Evolutionary conservation across 2,797 vertebrate genomes (phyloP), one percentile per base, ranked within the genome.

Genomic region (Sebastolobus altivelis): DNA sequence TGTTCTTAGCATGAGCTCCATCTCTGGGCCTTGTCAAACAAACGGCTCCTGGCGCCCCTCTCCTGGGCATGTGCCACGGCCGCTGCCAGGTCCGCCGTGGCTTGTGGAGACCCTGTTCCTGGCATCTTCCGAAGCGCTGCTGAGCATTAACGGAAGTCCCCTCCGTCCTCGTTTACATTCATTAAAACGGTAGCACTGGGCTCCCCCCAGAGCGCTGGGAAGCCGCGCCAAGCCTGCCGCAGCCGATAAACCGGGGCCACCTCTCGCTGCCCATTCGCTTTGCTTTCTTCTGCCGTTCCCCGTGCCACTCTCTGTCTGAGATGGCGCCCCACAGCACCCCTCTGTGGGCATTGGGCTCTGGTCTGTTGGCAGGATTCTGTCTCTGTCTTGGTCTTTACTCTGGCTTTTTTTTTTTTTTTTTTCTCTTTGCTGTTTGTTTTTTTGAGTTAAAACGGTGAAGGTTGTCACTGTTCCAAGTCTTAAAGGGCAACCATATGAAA

Each of bases 111-210:
- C 89, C 90, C 85, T 87, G 67, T 90, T 92, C 85, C 90, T 95
- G 93, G 92, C 93, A 93, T 89, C 90, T 91, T 89, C 72, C 65
- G 55, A 76, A 85, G 79, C 77, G 22, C 83, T 49, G 81, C 84
- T 90, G 85, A 90, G 87, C 91, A 85, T 87, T 85, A 88, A 87
- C 85, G 83, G 83, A 92, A 92, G 90, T 89, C 89, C 90, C 88
- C 82, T 89, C 90, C 86, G 88, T 94, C 90, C 93, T 92, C 87
- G 88, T 95, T 95, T 95, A 94, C 94, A 95, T 94, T 95, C 93
- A 95, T 96, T 96, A 94, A 83, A 94, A 93, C 81, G 72, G 90
- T 88, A 87, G 91, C 79, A 84, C 85, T 85, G 89, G 88, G 81
- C 80, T 91, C 89, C 89, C 46, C 94, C 93, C 82, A 81, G 87